Base-by-base conservation (phyloP, 2,113 vertebrate species). In the Marcusenius ussheri region DNA sequence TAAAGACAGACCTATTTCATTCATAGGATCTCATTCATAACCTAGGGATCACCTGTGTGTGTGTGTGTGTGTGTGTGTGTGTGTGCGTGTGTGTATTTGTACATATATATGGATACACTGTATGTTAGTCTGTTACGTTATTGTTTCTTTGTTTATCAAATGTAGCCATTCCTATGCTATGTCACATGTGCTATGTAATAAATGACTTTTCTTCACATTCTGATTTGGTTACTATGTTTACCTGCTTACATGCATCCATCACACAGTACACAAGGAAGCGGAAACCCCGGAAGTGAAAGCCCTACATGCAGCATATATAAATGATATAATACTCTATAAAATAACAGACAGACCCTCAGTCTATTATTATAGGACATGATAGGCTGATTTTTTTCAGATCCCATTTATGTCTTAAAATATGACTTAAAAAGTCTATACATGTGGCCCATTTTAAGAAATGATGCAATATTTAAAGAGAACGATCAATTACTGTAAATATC, bases 121-220 rank as follows among this genome's bases (percentile, higher is more conserved):
- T 45, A 27, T 83, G 17, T 86, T 70, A 45, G 45, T 70, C 56
- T 70, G 35, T 70, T n/a, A 31, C 24, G 74, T 80, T 7, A 80
- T 42, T 42, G 35, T 39, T 42, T 80, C 74, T 19, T 35, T 42
- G 15, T 77, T 31, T 77, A 39, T 80, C 35, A 39, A 39, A 19
- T 77, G n/a, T 83, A 80, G 74, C 49, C 49, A 83, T 89, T 89
- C 77, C 49, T 83, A 49, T 50, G 35, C 50, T 83, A 53, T 56
- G 31, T 83, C 45, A 83, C 11, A 31, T 39, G 21, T 83, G 47
- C 39, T 51, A 27, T 83, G 8, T 83, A 89, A 89, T 89, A 89
- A 89, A 89, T 42, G 7, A 39, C 27, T 19, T 80, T 50, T 86
- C 47, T 21, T 89, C 21, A 77, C 74, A 39, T 83, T 89, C 77